Percentiles rank a stretch among this genome's conserved stretches.
These are phyloP conservation scores for Chorisops tibialis DNA, from an alignment of 2,888 invertebrate genomes.

Conservation along the genomic window DNA sequence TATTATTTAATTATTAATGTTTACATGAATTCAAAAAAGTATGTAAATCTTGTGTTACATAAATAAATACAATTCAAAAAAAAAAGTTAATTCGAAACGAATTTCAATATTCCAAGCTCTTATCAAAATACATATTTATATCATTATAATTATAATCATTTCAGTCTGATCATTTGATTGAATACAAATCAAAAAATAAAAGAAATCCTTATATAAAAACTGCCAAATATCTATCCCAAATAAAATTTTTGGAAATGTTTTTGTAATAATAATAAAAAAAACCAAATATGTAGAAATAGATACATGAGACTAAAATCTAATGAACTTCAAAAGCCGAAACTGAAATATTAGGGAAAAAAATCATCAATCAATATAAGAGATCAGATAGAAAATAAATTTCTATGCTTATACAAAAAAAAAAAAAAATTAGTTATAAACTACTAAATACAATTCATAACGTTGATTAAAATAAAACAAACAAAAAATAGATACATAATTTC, in stretches of 20 bases:
- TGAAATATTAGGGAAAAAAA: not conserved
- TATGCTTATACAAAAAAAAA: not conserved
- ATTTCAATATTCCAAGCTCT: too few species aligned
- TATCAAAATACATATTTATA: too few species aligned
- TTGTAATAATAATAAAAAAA: not conserved
- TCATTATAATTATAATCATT: too few species aligned
- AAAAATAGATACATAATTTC: constrained; percentile 12
- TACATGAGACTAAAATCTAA: not conserved
- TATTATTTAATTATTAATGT: too few species aligned
- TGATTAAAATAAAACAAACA: constrained; percentile 16
- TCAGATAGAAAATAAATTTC: constrained; percentile 18
- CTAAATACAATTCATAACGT: not conserved
- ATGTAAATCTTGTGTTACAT: too few species aligned
- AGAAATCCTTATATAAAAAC: not conserved
- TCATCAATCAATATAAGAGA: constrained; percentile 4
- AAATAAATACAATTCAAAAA: too few species aligned
- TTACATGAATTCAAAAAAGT: too few species aligned
- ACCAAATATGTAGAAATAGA: not conserved
- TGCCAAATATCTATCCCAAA: not conserved
- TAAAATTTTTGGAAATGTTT: not conserved
- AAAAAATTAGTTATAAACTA: not conserved
- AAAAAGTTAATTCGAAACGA: too few species aligned
- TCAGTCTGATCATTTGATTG: too few species aligned
- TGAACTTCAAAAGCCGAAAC: not conserved
- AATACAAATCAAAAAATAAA: too few species aligned